Conservation (phyloP, 2,797 vertebrate genomes). For the Amazonetta brasiliensis region DNA sequence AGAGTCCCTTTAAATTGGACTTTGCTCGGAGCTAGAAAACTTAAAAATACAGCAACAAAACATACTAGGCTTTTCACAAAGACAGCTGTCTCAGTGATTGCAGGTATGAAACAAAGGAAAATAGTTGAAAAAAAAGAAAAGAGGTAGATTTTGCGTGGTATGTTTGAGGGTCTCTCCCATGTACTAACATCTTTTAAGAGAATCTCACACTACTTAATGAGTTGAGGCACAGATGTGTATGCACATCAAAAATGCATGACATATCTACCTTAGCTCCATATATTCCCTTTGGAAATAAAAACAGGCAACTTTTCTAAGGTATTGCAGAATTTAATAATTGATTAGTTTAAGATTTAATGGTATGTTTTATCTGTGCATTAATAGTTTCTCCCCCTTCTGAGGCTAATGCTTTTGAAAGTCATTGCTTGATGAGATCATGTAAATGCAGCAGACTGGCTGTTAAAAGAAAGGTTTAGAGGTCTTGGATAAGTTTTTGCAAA, state of each 20-base stretch:
- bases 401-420: conserved; percentile 65
- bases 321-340: conserved; percentile 51
- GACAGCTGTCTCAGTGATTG: neutral
- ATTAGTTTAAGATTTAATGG: conserved; percentile 64
- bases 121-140: neutral
- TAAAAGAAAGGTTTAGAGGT: conserved; percentile 46
- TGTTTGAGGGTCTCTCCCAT: neutral
- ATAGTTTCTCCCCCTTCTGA: conserved; percentile 14
- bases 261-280: neutral
- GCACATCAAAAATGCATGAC: conserved; percentile 13
- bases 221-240: neutral
- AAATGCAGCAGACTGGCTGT: conserved; percentile 55
- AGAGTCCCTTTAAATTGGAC: neutral
- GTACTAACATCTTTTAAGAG: neutral
- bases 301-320: conserved; percentile 19
- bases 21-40: neutral
- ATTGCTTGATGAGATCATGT: conserved; percentile 55
- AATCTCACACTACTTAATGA: neutral
- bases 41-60: neutral
- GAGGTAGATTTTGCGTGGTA: neutral
- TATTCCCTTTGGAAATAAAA: conserved; percentile 39
- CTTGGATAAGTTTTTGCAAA: conserved; percentile 57
- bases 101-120: neutral
- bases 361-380: conserved; percentile 59
- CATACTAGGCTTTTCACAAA: neutral